Evolutionary conservation across 1,140 invertebrate species (phyloP).

Genomic region (Aricia agestis): DNA sequence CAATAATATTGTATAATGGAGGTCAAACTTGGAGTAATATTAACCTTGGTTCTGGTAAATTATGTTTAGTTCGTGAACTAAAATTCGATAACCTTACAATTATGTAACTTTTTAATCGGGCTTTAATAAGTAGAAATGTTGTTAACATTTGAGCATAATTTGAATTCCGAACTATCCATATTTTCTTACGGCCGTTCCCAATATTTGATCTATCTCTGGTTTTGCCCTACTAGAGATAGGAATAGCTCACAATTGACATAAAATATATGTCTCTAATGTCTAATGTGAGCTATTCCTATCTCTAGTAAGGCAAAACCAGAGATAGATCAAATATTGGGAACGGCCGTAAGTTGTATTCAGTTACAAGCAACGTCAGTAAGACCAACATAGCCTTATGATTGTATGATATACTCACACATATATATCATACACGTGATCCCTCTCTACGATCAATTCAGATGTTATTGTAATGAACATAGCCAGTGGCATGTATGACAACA

Average conservation of each 20-base stretch:
- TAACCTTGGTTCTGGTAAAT: not conserved
- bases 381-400: not conserved
- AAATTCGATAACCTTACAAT: not conserved
- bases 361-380: not conserved
- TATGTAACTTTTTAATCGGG: not conserved
- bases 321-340: too few species aligned
- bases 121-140: too few species aligned
- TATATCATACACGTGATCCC: not conserved
- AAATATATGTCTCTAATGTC: too few species aligned
- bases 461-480: conserved; percentile 5
- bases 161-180: not conserved
- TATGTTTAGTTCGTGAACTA: not conserved
- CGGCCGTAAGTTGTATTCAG: not conserved
- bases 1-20: not conserved
- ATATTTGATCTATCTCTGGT: too few species aligned
- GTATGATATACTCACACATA: not conserved
- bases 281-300: too few species aligned
- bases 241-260: too few species aligned
- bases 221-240: too few species aligned
- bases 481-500: not conserved
- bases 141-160: not conserved
- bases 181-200: too few species aligned
- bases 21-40: not conserved
- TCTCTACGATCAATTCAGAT: not conserved
- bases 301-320: too few species aligned